Evolutionary conservation across 2,797 vertebrate genomes (phyloP), one percentile per base, ranked within the genome.

Genomic region (Carapus acus): DNA sequence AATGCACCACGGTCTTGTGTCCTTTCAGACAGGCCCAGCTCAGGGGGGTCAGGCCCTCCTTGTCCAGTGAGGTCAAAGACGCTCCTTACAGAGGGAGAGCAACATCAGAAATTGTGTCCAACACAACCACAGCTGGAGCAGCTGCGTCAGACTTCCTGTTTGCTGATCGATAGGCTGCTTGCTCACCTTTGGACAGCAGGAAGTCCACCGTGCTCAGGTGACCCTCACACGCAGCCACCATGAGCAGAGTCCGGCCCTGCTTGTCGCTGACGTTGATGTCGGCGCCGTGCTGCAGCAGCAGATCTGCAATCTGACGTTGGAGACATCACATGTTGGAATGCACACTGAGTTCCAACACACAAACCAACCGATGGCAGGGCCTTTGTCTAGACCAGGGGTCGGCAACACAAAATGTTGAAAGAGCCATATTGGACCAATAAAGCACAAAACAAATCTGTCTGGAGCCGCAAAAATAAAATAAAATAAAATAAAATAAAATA

Each of bases 21-120:
- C 96, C 96, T 83, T 98, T 99, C 24, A 99, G 87, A 84, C 96
- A 99, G 0, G 96, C 94, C 96, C 96, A 99, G 84, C 95, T 96
- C 74, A 99, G 77, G 0, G 94, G 91, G 0, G 91, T 94, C 78
- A 99, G 83, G 8, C 96, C 96, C 76, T 98, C 96, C 83, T 94
- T 98, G 86, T 99, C 96, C 87, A 97, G 78, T 5, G 93, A 90
- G 8, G 89, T 90, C 83, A 98, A 76, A 47, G 84, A 76, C 7
- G 96, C 95, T 68, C 93, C 96, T 99, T 77, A 21, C 16, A 66
- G 53, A 62, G 44, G 47, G 46, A 67, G 18, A 40, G 11, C 3
- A 20, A 21, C 14, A 19, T 54, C 17, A 38, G 19, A 22, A 31
- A 31, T 7, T 1, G 31, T 3, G 51, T 21, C 38, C 8, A 14